phyloP scores from a whole-genome alignment of 2,113 vertebrate genomes.

The Murina feae region DNA sequence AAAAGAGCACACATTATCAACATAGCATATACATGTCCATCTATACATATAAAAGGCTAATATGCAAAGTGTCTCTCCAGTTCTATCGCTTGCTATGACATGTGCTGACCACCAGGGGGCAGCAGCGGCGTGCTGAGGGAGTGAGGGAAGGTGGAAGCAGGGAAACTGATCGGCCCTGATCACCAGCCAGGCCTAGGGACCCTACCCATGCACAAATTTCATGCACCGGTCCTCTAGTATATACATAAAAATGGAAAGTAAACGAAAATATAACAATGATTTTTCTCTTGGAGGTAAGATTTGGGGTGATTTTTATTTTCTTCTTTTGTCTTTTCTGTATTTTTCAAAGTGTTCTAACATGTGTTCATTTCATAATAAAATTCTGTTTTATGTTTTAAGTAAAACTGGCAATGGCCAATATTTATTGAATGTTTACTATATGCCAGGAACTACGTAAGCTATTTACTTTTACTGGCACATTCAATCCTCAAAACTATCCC shows the following conservation, averaged over 20 bases:
- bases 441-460: neutral
- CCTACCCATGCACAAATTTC: too few species aligned
- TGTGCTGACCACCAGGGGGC: too few species aligned
- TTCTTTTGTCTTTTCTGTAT: neutral
- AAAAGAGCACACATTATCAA: neutral
- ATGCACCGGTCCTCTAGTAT: too few species aligned
- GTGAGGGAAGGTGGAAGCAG: too few species aligned
- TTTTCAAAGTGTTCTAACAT: slow-evolving; percentile 7
- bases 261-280: neutral
- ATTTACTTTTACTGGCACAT: neutral
- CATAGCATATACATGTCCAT: neutral
- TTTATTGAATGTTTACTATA: neutral
- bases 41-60: neutral
- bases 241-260: neutral
- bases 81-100: too few species aligned
- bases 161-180: too few species aligned
- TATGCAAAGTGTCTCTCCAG: too few species aligned
- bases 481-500: neutral
- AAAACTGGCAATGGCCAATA: neutral
- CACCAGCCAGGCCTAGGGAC: too few species aligned
- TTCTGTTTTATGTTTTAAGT: neutral
- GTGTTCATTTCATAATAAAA: slow-evolving; percentile 4
- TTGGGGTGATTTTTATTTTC: neutral
- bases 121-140: too few species aligned
- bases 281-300: neutral